phyloP scores from a whole-genome alignment of 2,797 vertebrate species.

The Fistularia tabacaria region DNA sequence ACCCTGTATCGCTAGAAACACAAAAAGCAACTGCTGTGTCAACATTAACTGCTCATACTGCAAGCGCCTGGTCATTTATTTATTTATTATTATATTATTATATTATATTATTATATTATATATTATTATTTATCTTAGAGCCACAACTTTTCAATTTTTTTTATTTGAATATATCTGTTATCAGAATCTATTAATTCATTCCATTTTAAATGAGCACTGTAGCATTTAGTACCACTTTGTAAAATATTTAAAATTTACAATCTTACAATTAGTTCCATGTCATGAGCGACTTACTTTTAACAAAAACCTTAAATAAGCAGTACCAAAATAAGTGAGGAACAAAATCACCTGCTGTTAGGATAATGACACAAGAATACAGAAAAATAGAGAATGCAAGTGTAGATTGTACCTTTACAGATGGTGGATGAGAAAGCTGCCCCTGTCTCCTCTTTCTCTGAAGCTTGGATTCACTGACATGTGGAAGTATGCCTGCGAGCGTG shows the following conservation, averaged over 20 bases:
- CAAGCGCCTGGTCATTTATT: too few species aligned
- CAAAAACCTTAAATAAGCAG: too few species aligned
- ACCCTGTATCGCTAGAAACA: too few species aligned
- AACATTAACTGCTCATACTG: too few species aligned
- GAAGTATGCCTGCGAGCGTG: conserved; percentile 42
- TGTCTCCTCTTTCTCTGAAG: conserved; percentile 38
- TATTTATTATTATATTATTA: too few species aligned
- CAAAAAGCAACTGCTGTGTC: too few species aligned
- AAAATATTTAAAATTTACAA: conserved; percentile 23
- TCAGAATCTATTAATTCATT: conserved; percentile 19
- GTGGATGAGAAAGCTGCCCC: conserved; percentile 32
- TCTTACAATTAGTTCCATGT: background rate
- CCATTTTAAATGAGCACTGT: conserved; percentile 15
- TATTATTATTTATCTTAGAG: too few species aligned
- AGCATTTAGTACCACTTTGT: conserved; percentile 12
- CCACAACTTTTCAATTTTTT: too few species aligned
- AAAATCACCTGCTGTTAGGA: too few species aligned
- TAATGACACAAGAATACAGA: background rate
- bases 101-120: too few species aligned
- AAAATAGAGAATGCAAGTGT: conserved; percentile 17
- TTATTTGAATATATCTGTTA: background rate
- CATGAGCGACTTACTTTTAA: background rate
- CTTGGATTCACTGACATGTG: conserved; percentile 54
- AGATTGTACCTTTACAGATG: conserved; percentile 64
- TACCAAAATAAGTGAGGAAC: too few species aligned